phyloP scores from a whole-genome alignment of 2,888 invertebrate genomes.

The Spodoptera littoralis region DNA sequence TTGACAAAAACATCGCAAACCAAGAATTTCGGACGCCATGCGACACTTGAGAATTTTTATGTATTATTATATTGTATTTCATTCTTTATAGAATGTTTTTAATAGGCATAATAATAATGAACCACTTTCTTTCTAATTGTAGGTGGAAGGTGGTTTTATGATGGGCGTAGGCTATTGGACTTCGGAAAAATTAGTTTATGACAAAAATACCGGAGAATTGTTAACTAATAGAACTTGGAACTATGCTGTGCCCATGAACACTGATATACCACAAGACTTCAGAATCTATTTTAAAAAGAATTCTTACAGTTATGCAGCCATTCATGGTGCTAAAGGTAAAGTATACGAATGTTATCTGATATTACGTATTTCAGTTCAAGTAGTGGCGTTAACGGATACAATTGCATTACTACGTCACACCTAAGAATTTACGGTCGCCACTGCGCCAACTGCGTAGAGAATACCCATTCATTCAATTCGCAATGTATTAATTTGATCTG shows the following conservation, averaged over 20 bases:
- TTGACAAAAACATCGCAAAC: too few relatives aligned
- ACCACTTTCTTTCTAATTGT: background rate
- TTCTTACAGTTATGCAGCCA: conserved; percentile 40
- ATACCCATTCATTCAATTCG: too few relatives aligned
- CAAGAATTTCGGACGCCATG: too few relatives aligned
- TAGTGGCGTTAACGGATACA: too few relatives aligned
- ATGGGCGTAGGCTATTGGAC: conserved; percentile 91
- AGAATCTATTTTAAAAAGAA: conserved; percentile 84
- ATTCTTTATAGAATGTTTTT: too few relatives aligned
- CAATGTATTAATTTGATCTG: too few relatives aligned
- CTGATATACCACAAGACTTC: conserved; percentile 90
- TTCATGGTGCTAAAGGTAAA: conserved; percentile 34
- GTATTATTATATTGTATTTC: too few relatives aligned
- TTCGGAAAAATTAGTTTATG: conserved; percentile 65
- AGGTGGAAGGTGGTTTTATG: conserved; percentile 79
- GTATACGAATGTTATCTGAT: background rate
- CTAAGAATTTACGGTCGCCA: too few relatives aligned
- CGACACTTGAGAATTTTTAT: background rate
- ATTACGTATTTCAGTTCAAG: too few relatives aligned
- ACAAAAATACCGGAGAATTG: conserved; percentile 21
- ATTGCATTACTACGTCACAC: too few relatives aligned
- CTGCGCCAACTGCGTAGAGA: too few relatives aligned
- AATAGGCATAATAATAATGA: too few relatives aligned
- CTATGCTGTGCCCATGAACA: conserved; percentile 84
- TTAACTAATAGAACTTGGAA: conserved; percentile 34